A percentile compares a stretch with the other conserved stretches of the same genome.
These are phyloP conservation scores for Ennomos quercinarius DNA, from an alignment of 2,888 invertebrate genomes.

Conservation along the genomic window DNA sequence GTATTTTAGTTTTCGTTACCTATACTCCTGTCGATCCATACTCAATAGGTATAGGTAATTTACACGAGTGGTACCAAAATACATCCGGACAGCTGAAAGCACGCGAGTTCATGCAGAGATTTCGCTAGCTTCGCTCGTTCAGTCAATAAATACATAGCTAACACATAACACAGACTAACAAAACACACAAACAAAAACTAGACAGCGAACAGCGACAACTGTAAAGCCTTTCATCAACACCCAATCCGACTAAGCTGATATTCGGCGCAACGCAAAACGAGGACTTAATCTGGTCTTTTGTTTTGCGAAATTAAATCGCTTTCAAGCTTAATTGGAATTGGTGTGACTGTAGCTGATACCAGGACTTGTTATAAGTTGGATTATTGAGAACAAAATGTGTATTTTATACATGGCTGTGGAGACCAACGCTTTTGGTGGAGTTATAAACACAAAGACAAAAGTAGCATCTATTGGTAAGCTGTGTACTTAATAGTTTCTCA, in stretches of 20 bases:
- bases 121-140: too few species aligned
- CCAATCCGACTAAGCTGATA: slow-evolving; percentile 43
- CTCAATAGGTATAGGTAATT: too few species aligned
- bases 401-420: slow-evolving; percentile 21
- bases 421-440: too few species aligned
- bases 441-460: too few species aligned
- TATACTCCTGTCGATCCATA: too few species aligned
- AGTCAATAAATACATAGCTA: too few species aligned
- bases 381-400: not conserved
- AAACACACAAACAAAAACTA: slow-evolving; percentile 17
- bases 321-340: slow-evolving; percentile 68
- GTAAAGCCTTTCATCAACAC: slow-evolving; percentile 38
- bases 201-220: slow-evolving; percentile 25
- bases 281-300: slow-evolving; percentile 68
- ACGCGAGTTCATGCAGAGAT: too few species aligned
- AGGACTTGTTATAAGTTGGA: slow-evolving; percentile 16
- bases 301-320: slow-evolving; percentile 74
- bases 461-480: too few species aligned
- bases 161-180: not conserved
- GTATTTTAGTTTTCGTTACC: too few species aligned
- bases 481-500: too few species aligned
- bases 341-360: slow-evolving; percentile 36
- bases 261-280: slow-evolving; percentile 51
- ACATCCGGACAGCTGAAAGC: too few species aligned
- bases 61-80: too few species aligned